These are phyloP conservation scores for Dolichopus griseipennis DNA, from an alignment of 2,888 invertebrate genomes.

Conservation along the genomic window DNA sequence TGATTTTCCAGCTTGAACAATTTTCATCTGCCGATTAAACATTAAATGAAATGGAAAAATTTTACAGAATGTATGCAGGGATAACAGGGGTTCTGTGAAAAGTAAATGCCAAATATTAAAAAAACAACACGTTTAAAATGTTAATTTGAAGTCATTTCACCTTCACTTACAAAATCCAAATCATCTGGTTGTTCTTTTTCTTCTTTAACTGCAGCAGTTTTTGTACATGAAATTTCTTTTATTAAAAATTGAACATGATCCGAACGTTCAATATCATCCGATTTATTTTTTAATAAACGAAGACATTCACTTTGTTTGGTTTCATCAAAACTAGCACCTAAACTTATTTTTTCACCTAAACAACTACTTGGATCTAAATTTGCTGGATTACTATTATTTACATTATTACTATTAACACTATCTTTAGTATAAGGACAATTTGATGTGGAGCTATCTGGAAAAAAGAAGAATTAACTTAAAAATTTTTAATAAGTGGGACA, in stretches of 20 bases:
- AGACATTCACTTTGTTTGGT: slow-evolving; percentile 34
- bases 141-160: slow-evolving; percentile 24
- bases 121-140: not conserved
- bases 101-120: slow-evolving; percentile 11
- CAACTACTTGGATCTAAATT: slow-evolving; percentile 16
- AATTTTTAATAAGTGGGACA: too few species aligned
- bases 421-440: slow-evolving; percentile 23
- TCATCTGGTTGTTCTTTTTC: slow-evolving; percentile 40
- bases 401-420: slow-evolving; percentile 16
- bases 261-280: slow-evolving; percentile 47
- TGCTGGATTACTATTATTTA: slow-evolving; percentile 14
- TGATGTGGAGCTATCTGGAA: slow-evolving; percentile 22
- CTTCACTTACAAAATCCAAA: slow-evolving; percentile 40
- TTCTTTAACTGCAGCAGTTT: slow-evolving; percentile 47
- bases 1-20: slow-evolving; percentile 84
- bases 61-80: slow-evolving; percentile 83
- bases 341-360: slow-evolving; percentile 21
- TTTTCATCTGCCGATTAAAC: slow-evolving; percentile 79
- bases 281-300: slow-evolving; percentile 40
- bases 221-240: slow-evolving; percentile 64
- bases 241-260: slow-evolving; percentile 91
- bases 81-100: slow-evolving; percentile 73
- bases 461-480: not conserved
- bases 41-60: slow-evolving; percentile 95
- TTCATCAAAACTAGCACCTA: slow-evolving; percentile 33